Evolutionary conservation across 2,113 vertebrate species (phyloP).

Genomic region (Narcine bancroftii): DNA sequence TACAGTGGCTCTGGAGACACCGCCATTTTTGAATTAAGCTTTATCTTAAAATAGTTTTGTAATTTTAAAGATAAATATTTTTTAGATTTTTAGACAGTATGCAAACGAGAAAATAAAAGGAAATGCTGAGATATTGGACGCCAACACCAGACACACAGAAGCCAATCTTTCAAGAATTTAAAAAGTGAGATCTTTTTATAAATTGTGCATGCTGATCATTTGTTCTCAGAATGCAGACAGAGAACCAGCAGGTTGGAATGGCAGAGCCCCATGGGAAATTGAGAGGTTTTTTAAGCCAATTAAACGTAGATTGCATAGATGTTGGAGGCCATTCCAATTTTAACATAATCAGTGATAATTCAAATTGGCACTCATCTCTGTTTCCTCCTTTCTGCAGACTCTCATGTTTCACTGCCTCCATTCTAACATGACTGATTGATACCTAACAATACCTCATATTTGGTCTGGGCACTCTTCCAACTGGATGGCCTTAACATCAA

Average conservation of each 20-base stretch:
- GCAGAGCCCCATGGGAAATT: background rate
- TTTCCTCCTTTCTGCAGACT: background rate
- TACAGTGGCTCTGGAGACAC: too few relatives aligned
- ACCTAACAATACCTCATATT: too few relatives aligned
- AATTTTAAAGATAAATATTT: background rate
- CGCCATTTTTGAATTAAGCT: too few relatives aligned
- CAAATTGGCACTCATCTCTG: background rate
- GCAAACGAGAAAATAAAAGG: background rate
- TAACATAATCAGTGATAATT: background rate
- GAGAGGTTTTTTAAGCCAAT: background rate
- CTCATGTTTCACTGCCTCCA: too few relatives aligned
- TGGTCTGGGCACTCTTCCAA: too few relatives aligned
- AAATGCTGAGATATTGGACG: slow-evolving; percentile 23
- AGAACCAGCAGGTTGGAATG: background rate
- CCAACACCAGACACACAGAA: background rate
- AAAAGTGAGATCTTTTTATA: background rate
- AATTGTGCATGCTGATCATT: background rate
- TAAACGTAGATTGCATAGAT: background rate
- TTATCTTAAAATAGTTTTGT: background rate
- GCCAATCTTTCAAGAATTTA: background rate
- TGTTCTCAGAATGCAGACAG: background rate
- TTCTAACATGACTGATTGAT: too few relatives aligned
- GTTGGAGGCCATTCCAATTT: background rate
- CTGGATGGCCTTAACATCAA: too few relatives aligned
- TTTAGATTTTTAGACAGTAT: background rate